A percentile compares a stretch with the other conserved stretches of the same genome.
Evolutionary conservation across 2,113 vertebrate genomes (phyloP).

Genomic region (Micromys minutus): DNA sequence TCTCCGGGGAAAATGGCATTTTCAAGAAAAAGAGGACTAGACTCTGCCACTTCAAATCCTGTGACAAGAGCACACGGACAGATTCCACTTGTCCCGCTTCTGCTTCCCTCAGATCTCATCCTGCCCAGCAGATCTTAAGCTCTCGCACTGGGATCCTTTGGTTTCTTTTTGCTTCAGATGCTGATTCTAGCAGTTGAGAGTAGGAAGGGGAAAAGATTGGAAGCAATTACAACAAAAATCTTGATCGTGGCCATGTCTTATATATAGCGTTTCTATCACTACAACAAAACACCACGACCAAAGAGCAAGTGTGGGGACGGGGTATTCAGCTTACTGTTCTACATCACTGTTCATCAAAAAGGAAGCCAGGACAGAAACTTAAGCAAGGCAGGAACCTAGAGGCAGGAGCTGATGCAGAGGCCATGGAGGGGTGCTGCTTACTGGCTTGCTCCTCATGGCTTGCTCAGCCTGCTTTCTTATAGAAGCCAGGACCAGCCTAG

Average conservation of each 20-base stretch:
- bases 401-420: neutral
- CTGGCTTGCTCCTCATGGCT: neutral
- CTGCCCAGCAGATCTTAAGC: neutral
- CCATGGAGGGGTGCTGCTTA: neutral
- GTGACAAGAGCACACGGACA: neutral
- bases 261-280: neutral
- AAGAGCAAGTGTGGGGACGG: neutral
- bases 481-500: too few relatives aligned
- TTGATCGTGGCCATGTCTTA: neutral
- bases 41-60: conserved; percentile 7
- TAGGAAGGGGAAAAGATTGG: neutral
- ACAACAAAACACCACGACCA: neutral
- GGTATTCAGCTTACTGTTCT: neutral
- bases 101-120: neutral
- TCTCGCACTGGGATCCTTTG: neutral
- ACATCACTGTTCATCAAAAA: neutral
- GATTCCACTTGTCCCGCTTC: neutral
- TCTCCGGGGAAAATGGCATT: neutral
- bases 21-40: conserved; percentile 42
- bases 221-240: conserved; percentile 13
- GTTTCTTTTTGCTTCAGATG: neutral
- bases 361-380: neutral
- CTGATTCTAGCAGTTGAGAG: neutral
- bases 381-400: neutral
- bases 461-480: neutral